Percentiles rank a stretch among this genome's conserved stretches.
Conservation (phyloP, 2,888 invertebrate species). For the Octodonta nipae region DNA sequence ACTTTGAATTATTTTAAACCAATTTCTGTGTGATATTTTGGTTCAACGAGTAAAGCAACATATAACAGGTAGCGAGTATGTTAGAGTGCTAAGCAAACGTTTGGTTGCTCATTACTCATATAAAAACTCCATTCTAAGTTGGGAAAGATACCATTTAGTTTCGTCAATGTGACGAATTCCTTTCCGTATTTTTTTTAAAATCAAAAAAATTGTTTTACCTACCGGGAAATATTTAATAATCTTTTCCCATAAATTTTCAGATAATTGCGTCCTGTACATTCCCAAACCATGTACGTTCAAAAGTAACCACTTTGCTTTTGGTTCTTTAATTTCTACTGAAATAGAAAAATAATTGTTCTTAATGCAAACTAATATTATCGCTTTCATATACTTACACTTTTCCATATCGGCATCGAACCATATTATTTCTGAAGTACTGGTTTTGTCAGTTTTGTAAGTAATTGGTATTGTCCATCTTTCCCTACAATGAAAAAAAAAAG, state of each 20-base stretch:
- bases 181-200: too few species aligned
- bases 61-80: too few species aligned
- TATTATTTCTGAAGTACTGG: constrained; percentile 10
- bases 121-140: too few species aligned
- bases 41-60: too few species aligned
- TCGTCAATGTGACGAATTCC: too few species aligned
- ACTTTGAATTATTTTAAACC: too few species aligned
- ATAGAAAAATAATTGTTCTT: constrained; percentile 14
- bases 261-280: constrained; percentile 73
- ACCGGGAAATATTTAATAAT: constrained; percentile 30
- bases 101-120: too few species aligned
- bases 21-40: too few species aligned
- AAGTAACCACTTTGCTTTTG: constrained; percentile 54
- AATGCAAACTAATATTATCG: not conserved
- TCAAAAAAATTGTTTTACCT: constrained; percentile 2
- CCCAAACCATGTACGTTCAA: constrained; percentile 70
- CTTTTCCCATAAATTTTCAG: constrained; percentile 47
- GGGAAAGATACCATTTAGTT: too few species aligned
- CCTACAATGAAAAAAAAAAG: too few species aligned
- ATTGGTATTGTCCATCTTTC: constrained; percentile 83
- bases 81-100: too few species aligned
- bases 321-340: constrained; percentile 40
- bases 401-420: constrained; percentile 32
- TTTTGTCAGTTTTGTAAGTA: constrained; percentile 45
- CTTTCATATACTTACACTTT: constrained; percentile 36